Base-by-base conservation (phyloP, 2,888 invertebrate genomes). In the Muschampia plurimacula region DNA sequence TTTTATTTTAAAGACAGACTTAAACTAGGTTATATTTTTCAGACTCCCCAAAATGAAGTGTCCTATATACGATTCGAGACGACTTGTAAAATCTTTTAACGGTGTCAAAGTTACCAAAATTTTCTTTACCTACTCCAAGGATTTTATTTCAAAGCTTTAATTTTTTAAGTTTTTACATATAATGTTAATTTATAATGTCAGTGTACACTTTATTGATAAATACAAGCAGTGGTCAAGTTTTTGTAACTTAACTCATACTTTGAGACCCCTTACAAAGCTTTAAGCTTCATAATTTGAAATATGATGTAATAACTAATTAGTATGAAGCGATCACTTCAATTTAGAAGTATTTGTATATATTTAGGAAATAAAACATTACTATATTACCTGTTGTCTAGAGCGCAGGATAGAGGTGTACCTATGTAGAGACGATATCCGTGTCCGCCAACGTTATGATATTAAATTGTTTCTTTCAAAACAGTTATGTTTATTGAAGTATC, bases 271-370 rank as follows among this genome's bases (percentile, higher is more conserved):
- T 67, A 67, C 72, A 67, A 67, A 72, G 72, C 72, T 72, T 72
- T 72, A 72, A 72, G 67, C 62, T 67, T 62, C 60, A 67, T 72
- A 41, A 72, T 72, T 72, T 72, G 67, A 41, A 57, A 64, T 64
- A 70, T 65, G 15, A 57, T 65, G 28, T 65, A 65, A 41, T 10
- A n/a, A 49, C 32, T 59, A 46, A 44, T 59, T 70, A 77, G 75
- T 79, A 81, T 79, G 87, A 88, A 88, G 86, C 88, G 89, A 86
- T 89, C 86, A 81, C 81, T 77, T 78, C 78, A 77, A 79, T 84
- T 83, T 89, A 89, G 89, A 85, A 83, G 81, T 88, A 83, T 52
- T 81, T 91, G 91, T 92, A 91, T 83, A 91, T 91, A 89, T 82
- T 73, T 78, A 82, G 75, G 60, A 74, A 75, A 74, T 75, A 76